Conservation (phyloP, 2,888 invertebrate genomes). For the Psylliodes chrysocephalus region DNA sequence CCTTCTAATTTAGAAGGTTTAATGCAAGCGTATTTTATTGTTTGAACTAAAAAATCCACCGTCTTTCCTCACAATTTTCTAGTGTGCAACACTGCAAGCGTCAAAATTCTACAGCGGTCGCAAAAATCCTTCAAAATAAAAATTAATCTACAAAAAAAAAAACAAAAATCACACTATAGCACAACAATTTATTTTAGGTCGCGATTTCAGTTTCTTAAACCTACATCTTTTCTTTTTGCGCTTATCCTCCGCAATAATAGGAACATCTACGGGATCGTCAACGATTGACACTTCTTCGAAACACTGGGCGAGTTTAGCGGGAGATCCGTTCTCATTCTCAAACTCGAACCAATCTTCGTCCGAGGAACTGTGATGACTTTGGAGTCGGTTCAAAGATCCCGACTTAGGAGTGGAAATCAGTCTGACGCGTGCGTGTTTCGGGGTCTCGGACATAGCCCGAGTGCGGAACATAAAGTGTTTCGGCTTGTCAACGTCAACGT, state of each 20-base stretch:
- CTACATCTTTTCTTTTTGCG: constrained; percentile 19
- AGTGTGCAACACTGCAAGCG: constrained; percentile 37
- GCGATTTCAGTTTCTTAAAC: constrained; percentile 28
- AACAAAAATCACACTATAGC: constrained; percentile 47
- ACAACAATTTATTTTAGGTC: constrained; percentile 47
- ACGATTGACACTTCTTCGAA: constrained; percentile 19
- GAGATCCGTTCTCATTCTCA: constrained; percentile 54
- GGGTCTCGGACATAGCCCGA: constrained; percentile 58
- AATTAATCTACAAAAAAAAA: constrained; percentile 35
- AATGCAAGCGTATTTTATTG: background rate
- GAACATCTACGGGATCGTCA: constrained; percentile 30
- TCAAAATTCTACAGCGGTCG: constrained; percentile 39
- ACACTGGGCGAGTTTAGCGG: constrained; percentile 28
- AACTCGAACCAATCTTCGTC: constrained; percentile 66
- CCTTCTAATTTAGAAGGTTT: background rate
- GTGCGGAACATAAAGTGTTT: constrained; percentile 44
- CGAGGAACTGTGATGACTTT: constrained; percentile 65
- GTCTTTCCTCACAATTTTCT: constrained; percentile 20
- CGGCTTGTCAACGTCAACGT: constrained; percentile 38
- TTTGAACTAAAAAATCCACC: constrained; percentile 13
- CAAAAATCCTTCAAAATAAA: constrained; percentile 28
- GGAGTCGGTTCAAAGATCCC: constrained; percentile 57
- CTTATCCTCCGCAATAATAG: constrained; percentile 35
- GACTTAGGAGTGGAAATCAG: constrained; percentile 48
- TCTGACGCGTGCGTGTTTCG: constrained; percentile 45